phyloP scores from a whole-genome alignment of 2,888 invertebrate species.

The Colletes collaris region DNA sequence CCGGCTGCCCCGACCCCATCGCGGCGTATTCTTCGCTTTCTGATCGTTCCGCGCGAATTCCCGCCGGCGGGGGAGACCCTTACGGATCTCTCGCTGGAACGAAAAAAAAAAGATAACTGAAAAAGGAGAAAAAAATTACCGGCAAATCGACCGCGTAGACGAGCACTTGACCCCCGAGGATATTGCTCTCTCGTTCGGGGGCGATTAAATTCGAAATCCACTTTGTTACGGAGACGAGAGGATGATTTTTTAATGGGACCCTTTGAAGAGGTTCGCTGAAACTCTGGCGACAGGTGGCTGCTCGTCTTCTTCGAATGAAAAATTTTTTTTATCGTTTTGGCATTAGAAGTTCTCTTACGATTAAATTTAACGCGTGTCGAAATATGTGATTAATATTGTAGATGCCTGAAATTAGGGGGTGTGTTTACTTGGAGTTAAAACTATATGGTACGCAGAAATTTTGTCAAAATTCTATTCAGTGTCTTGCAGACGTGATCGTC shows the following conservation, averaged over 20 bases:
- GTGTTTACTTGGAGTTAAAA: neutral
- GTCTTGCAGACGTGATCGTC: constrained; percentile 27
- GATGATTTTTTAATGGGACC: constrained; percentile 45
- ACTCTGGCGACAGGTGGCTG: constrained; percentile 27
- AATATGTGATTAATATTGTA: neutral
- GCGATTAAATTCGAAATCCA: constrained; percentile 46
- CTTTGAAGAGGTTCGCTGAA: neutral
- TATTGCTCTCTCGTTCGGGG: constrained; percentile 43
- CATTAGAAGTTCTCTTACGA: too few relatives aligned
- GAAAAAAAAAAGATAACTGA: constrained; percentile 4
- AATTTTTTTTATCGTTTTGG: neutral
- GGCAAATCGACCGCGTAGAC: constrained; percentile 58
- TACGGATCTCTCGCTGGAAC: constrained; percentile 47
- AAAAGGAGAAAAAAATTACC: constrained; percentile 51
- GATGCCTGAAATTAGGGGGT: neutral
- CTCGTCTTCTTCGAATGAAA: neutral
- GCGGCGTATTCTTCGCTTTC: constrained; percentile 62
- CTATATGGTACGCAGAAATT: neutral
- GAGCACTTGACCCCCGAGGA: constrained; percentile 52
- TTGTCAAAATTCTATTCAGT: constrained; percentile 1
- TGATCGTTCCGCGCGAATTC: constrained; percentile 71
- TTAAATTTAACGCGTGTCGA: too few relatives aligned
- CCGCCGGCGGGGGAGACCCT: constrained; percentile 62
- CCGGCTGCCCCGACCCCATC: neutral
- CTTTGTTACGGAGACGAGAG: constrained; percentile 8